A percentile compares a stretch with the other conserved stretches of the same genome.
These are phyloP conservation scores for Graptemys geographica DNA, from an alignment of 2,797 vertebrate species.

Conservation along the genomic window DNA sequence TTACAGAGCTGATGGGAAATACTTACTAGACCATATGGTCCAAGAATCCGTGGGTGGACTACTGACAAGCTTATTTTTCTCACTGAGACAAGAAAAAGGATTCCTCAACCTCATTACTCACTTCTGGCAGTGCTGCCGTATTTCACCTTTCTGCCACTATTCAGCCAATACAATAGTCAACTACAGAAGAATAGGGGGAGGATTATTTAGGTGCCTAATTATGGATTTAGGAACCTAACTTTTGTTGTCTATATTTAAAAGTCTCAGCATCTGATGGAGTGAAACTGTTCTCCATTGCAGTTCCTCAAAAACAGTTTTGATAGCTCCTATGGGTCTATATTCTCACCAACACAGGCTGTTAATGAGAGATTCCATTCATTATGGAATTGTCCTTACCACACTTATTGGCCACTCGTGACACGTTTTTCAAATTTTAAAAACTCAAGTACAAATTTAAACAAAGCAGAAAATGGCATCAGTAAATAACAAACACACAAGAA, in stretches of 20 bases:
- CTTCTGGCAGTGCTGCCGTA: neutral
- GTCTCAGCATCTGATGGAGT: neutral
- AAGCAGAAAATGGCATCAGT: neutral
- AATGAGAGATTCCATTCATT: neutral
- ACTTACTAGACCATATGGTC: rapidly evolving
- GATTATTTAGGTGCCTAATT: neutral
- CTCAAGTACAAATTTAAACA: neutral
- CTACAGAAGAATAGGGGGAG: neutral
- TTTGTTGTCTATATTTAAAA: neutral
- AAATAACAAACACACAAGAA: neutral
- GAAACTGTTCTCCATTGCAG: neutral
- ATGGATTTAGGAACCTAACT: neutral
- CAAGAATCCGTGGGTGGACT: neutral
- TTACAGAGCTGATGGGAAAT: rapidly evolving
- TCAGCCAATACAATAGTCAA: neutral
- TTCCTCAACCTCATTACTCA: neutral
- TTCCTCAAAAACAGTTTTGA: neutral
- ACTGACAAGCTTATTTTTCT: neutral
- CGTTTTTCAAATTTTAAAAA: neutral
- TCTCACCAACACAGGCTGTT: neutral
- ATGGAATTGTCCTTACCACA: neutral
- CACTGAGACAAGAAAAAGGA: neutral
- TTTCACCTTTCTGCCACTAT: rapidly evolving
- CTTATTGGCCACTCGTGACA: neutral
- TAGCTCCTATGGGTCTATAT: neutral